Percentiles rank a stretch among this genome's conserved stretches.
Conservation (phyloP, 2,888 invertebrate species). For the Caenorhabditis macrosperma region DNA sequence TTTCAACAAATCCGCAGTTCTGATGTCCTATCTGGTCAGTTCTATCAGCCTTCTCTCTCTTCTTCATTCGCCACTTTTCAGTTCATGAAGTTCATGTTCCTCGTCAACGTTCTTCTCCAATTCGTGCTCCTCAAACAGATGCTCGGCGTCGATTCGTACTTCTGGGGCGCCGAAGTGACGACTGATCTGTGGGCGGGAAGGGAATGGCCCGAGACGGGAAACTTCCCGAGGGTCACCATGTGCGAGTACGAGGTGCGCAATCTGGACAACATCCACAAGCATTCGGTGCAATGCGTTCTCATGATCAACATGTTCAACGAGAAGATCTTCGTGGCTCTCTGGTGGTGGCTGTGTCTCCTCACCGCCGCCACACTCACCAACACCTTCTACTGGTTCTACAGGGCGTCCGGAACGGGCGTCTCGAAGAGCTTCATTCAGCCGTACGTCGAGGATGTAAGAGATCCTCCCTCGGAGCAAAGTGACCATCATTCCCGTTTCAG, state of each 20-base stretch:
- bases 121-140: constrained; percentile 76
- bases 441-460: constrained; percentile 71
- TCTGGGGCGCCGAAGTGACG: constrained; percentile 78
- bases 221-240: constrained; percentile 79
- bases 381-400: constrained; percentile 70
- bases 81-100: constrained; percentile 76
- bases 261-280: constrained; percentile 78
- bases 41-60: background rate
- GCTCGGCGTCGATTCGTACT: constrained; percentile 76
- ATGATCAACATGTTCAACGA: constrained; percentile 79
- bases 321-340: constrained; percentile 78
- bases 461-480: background rate
- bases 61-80: constrained; percentile 48
- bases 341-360: constrained; percentile 79
- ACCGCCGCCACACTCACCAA: constrained; percentile 63
- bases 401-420: constrained; percentile 52
- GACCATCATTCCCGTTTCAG: constrained; percentile 17
- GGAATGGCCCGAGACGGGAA: constrained; percentile 79
- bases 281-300: constrained; percentile 79
- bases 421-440: constrained; percentile 62
- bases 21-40: constrained; percentile 72
- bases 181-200: constrained; percentile 74
- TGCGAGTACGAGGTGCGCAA: constrained; percentile 79
- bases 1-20: constrained; percentile 45
- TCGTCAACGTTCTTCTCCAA: constrained; percentile 76